Evolutionary conservation across 1,140 invertebrate genomes (phyloP), one percentile per base, ranked within the genome.

Genomic region (Zaprionus kolodkinae): DNA sequence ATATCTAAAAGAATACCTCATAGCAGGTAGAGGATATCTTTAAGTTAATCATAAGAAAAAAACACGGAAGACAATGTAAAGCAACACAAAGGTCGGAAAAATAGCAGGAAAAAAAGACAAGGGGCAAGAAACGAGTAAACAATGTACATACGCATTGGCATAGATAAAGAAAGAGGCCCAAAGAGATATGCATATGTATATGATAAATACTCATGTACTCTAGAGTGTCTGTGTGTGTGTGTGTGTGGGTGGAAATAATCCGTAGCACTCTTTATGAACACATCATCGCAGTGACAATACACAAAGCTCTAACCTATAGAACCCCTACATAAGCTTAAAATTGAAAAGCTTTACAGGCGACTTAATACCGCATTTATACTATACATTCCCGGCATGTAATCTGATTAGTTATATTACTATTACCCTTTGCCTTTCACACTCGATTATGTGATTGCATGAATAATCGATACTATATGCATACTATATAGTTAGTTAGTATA

Each of bases 81-180:
- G 45, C 45, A 12, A 50, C 10, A 25, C 45, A 17, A 50, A 50
- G 45, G 45, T 50, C 11, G 45, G 4, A 21, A 50, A 6, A n/a
- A 21, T 48, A 15, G 17, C 15, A 25, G 11, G 10, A 50, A 50
- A 50, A 25, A 10, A 25, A 10, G 21, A 15, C 6, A 15, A 3
- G n/a, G 17, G 45, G 45, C 17, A 50, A 50, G 45, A 17, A 50
- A 50, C 17, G 45, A 17, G 21, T 50, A 25, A 25, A 50, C 45
- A 50, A 50, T 50, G 11, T 21, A 12, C 45, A 50, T 50, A 50
- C 45, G 45, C 17, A 21, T 21, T 50, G 45, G 17, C 17, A 50
- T 50, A 50, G 45, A 50, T 50, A 50, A 50, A 50, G 45, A 12
- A 50, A 50, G 5, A 50, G 5, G 45, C 17, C 17, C 10, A 50